Conservation (phyloP, 2,113 vertebrate genomes). For the Macroglossus sobrinus region DNA sequence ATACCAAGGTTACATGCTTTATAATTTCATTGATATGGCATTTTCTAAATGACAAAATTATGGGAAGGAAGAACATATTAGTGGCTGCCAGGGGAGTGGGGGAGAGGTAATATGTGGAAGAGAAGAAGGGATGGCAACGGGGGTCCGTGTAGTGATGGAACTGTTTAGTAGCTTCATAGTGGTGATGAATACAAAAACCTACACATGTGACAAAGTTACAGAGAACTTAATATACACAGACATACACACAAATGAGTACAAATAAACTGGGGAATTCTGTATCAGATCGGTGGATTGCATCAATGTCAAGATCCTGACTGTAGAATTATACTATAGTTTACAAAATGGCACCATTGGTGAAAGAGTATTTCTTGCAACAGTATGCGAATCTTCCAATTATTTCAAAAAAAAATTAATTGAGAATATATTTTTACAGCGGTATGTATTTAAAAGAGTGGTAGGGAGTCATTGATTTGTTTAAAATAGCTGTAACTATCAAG, state of each 20-base stretch:
- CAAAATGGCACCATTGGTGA: background rate
- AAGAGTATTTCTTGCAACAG: background rate
- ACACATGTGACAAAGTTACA: background rate
- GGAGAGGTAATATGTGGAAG: background rate
- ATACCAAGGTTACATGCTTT: background rate
- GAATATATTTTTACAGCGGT: background rate
- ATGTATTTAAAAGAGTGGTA: background rate
- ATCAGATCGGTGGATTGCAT: background rate
- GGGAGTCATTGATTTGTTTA: background rate
- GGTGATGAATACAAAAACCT: background rate
- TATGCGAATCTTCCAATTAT: background rate
- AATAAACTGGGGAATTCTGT: background rate
- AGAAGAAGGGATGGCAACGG: rapidly evolving
- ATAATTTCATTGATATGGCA: background rate
- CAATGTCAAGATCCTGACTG: background rate
- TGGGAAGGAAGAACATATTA: background rate
- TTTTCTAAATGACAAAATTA: background rate
- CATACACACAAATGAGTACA: background rate
- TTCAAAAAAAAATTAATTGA: background rate
- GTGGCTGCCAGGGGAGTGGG: background rate
- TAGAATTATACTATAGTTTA: background rate
- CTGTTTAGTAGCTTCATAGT: background rate
- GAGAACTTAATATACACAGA: background rate
- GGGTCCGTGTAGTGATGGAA: background rate
- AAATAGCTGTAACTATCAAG: background rate